Base-by-base conservation (phyloP, 2,888 invertebrate species). In the Pristionchus entomophagus region DNA sequence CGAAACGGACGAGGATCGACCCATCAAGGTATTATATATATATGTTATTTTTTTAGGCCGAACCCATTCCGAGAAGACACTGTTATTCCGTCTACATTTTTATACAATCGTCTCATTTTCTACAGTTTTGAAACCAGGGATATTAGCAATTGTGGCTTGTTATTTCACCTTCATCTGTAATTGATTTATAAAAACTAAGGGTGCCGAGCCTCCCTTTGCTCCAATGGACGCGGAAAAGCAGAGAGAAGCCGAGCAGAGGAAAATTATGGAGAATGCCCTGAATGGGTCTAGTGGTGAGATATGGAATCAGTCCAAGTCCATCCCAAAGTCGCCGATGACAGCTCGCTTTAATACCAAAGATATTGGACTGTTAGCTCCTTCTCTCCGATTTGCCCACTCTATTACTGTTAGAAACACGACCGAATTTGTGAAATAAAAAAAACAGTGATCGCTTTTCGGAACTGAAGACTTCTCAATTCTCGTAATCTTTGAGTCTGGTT, bases 1-100 rank as follows among this genome's bases (percentile, higher is more conserved):
- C 85, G 85, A 85, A 45, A 85, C 85, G 0, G 85, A 85, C 85
- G 85, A 85, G 22, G 85, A 85, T 77, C 73, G 85, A 53, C 85
- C 85, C 0, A 85, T 85, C 14, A 65, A 77, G n/a, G 85, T 84
- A 1, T 56, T 12, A 38, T 38, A 2, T 35, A 22, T 56, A 26
- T n/a, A 56, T n/a, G 8, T 1, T 2, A 56, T 56, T 56, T n/a
- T 32, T 14, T 2, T 69, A 2, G 2, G 29, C 14, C 38, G 1
- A 35, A 32, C 2, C n/a, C 22, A 12, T 59, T 59, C 10, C n/a
- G 1, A 56, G 22, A 19, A 17, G 51, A 17, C 19, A 22, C 22
- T 17, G 19, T 53, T 53, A n/a, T 14, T 5, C 19, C 2, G 26
- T 29, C 29, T 8, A 17, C 29, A 69, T 69, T 38, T 1, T 3